phyloP scores from a whole-genome alignment of 2,888 invertebrate species.

The Nomada ferruginata region DNA sequence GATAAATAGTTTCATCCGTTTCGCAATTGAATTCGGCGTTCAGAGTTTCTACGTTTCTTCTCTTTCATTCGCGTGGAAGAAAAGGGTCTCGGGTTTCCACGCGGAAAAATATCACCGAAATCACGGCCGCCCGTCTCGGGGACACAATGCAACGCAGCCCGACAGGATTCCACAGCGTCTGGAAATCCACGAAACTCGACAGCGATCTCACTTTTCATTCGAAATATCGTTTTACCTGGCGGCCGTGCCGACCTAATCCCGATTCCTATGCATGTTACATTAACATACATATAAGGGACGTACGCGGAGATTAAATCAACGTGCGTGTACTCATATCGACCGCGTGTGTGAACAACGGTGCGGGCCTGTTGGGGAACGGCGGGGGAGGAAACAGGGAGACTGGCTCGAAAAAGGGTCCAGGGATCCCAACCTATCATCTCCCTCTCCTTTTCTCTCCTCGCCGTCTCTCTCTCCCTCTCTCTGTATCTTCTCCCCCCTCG shows the following conservation, averaged over 20 bases:
- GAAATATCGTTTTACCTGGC: constrained; percentile 43
- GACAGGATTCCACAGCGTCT: constrained; percentile 13
- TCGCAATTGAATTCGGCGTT: background rate
- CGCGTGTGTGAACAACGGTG: constrained; percentile 61
- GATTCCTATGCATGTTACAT: constrained; percentile 55
- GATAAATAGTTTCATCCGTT: background rate
- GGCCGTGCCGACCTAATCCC: constrained; percentile 20
- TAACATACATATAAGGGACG: constrained; percentile 60
- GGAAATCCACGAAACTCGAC: constrained; percentile 37
- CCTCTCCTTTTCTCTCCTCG: background rate
- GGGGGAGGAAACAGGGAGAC: constrained; percentile 45
- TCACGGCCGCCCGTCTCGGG: background rate
- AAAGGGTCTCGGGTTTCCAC: background rate
- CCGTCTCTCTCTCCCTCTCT: constrained; percentile 22
- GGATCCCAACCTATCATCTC: constrained; percentile 29
- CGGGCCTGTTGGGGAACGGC: constrained; percentile 23
- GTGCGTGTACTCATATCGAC: constrained; percentile 49
- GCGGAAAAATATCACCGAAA: background rate
- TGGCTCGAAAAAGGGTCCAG: constrained; percentile 65
- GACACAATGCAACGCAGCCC: background rate
- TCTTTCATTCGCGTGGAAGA: background rate
- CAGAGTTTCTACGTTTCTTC: background rate
- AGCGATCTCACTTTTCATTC: constrained; percentile 15
- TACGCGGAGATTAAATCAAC: constrained; percentile 51
- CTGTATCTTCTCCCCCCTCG: constrained; percentile 21